Conservation (phyloP, 2,888 invertebrate species). For the Drosophila merina region DNA sequence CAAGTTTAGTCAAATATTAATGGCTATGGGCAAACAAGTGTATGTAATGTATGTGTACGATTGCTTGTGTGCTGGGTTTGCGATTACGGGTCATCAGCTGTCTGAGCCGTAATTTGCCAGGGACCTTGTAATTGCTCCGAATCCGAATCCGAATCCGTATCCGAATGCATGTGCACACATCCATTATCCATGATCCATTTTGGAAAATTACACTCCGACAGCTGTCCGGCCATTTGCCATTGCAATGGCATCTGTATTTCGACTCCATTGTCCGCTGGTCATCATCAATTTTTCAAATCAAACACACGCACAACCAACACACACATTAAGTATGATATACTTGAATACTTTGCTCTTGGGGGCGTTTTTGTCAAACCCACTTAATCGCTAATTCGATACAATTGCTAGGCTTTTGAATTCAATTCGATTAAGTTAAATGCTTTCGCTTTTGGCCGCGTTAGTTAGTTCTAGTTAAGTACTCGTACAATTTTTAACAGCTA, state of each 20-base stretch:
- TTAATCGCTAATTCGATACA: slow-evolving; percentile 55
- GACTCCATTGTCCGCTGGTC: neutral
- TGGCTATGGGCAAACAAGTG: slow-evolving; percentile 55
- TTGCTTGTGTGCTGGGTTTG: slow-evolving; percentile 1
- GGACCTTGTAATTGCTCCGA: slow-evolving; percentile 34
- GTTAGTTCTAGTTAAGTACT: slow-evolving; percentile 6
- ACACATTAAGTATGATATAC: slow-evolving; percentile 6
- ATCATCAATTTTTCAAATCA: slow-evolving; percentile 47
- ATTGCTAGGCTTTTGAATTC: slow-evolving; percentile 47
- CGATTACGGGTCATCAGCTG: slow-evolving; percentile 51
- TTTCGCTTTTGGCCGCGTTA: slow-evolving; percentile 30
- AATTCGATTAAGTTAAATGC: slow-evolving; percentile 31
- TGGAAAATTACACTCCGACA: slow-evolving; percentile 59
- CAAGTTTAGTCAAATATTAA: slow-evolving; percentile 73
- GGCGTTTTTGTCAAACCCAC: slow-evolving; percentile 24
- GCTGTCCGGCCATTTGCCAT: slow-evolving; percentile 58
- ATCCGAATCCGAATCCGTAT: slow-evolving; percentile 13
- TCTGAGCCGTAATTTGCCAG: slow-evolving; percentile 46
- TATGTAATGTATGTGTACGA: slow-evolving; percentile 2
- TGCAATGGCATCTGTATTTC: slow-evolving; percentile 36
- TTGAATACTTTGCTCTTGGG: slow-evolving; percentile 11
- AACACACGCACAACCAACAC: slow-evolving; percentile 28
- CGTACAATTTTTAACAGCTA: slow-evolving; percentile 58
- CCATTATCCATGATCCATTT: slow-evolving; percentile 67
- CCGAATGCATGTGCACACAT: slow-evolving; percentile 33